A percentile compares a stretch with the other conserved stretches of the same genome.
Evolutionary conservation across 2,888 invertebrate species (phyloP).

Genomic region (Acrobasis suavella): DNA sequence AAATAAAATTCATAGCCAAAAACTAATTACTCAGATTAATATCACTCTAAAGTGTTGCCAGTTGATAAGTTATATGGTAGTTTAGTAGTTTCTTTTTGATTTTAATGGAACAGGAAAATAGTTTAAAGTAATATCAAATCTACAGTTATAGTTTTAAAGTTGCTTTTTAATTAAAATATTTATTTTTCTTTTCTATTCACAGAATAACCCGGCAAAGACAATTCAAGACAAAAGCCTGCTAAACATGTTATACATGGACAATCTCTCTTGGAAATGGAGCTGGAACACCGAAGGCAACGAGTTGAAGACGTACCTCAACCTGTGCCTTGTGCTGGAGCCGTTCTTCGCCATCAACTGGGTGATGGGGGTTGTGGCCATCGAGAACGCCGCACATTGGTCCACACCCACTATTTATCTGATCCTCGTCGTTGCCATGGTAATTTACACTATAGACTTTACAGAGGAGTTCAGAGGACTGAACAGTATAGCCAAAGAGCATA

Average conservation of each 20-base stretch:
- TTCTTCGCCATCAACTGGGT: conserved; percentile 89
- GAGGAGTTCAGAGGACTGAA: too few species aligned
- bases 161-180: neutral
- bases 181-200: conserved; percentile 20
- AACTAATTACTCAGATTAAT: too few species aligned
- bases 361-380: conserved; percentile 87
- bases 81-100: conserved; percentile 24
- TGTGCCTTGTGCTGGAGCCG: conserved; percentile 86
- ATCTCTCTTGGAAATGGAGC: conserved; percentile 72
- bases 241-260: conserved; percentile 72
- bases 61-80: neutral
- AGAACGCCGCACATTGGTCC: conserved; percentile 84
- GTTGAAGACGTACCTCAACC: conserved; percentile 82
- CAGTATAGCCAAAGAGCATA: too few species aligned
- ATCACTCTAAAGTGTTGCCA: conserved; percentile 39
- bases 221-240: conserved; percentile 62
- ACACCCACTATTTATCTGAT: conserved; percentile 83
- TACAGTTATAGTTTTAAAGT: conserved; percentile 7
- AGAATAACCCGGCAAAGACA: conserved; percentile 44
- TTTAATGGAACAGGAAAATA: too few species aligned
- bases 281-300: conserved; percentile 80
- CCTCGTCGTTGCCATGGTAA: conserved; percentile 82
- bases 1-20: too few species aligned
- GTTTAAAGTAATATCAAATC: too few species aligned
- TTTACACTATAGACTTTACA: too few species aligned